Evolutionary conservation across 1,140 invertebrate genomes (phyloP), one percentile per base, ranked within the genome.

Genomic region (Papilio machaon): DNA sequence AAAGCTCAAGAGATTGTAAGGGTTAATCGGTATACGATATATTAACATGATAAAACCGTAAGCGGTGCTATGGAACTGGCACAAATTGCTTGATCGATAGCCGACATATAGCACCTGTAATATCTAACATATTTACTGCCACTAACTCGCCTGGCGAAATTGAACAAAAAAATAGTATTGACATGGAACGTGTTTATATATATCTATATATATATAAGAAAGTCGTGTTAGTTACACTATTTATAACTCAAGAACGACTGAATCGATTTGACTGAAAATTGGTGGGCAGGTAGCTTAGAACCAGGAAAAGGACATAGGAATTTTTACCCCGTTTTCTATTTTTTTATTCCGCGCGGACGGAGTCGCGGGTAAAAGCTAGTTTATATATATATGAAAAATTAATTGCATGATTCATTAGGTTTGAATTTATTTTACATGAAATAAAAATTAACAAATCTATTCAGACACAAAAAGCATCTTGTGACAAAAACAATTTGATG

Each of bases 1-100:
- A 70, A 70, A 30, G 64, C 30, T 70, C 64, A 70, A 70, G 30
- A 70, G 64, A 87, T 86, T 83, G 85, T 89, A 86, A 81, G 86
- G 85, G 82, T 79, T 85, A 88, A 89, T 89, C 85, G 85, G 85
- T 84, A 87, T 82, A 87, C 76, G 54, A 84, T 89, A 79, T 90
- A 90, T 91, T 88, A 38, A 35, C 23, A 35, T 82, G 90, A 91
- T 91, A 91, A 90, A 81, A 73, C 73, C 77, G 60, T 84, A 83
- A 15, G 64, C 30, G 30, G 81, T 85, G 60, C 82, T 81, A 84
- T 85, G 64, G 82, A 84, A 73, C 77, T 84, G 84, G 73, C 73
- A 83, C 81, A 64, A 82, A 86, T 77, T 82, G 85, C 87, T 88
- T 88, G 85, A 89, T 91, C 87, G 89, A 91, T 90, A 82, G 81